Percentiles rank a stretch among this genome's conserved stretches.
phyloP scores from a whole-genome alignment of 2,888 invertebrate species.

The Sympetrum striolatum region DNA sequence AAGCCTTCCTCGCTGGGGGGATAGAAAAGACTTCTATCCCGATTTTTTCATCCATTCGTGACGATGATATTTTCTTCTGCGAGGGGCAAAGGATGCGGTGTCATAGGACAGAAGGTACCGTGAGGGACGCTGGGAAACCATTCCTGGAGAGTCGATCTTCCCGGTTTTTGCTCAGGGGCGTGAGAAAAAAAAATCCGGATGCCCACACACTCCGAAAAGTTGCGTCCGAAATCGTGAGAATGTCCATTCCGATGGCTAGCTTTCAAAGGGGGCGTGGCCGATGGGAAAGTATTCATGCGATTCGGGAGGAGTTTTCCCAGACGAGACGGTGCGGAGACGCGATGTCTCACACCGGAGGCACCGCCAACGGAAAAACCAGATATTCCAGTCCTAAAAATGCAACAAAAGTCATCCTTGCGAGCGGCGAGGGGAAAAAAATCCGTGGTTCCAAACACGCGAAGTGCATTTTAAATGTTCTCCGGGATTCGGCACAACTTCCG shows the following conservation, averaged over 20 bases:
- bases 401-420: neutral
- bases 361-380: neutral
- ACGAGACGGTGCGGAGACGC: neutral
- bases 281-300: neutral
- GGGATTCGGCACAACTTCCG: neutral
- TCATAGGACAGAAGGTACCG: neutral
- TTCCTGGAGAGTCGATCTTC: neutral
- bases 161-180: neutral
- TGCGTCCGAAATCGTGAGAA: neutral
- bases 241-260: neutral
- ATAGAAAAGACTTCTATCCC: no score
- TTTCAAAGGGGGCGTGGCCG: neutral
- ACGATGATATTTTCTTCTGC: no score
- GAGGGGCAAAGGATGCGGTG: neutral
- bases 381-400: slow-evolving; percentile 2
- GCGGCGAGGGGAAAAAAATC: neutral
- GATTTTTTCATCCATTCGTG: no score
- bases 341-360: neutral
- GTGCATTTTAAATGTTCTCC: no score
- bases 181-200: neutral
- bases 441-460: neutral
- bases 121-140: neutral
- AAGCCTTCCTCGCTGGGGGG: no score
- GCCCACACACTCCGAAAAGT: neutral
- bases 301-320: neutral